Evolutionary conservation across 2,113 vertebrate genomes (phyloP).

Genomic region (Gila orcuttii): DNA sequence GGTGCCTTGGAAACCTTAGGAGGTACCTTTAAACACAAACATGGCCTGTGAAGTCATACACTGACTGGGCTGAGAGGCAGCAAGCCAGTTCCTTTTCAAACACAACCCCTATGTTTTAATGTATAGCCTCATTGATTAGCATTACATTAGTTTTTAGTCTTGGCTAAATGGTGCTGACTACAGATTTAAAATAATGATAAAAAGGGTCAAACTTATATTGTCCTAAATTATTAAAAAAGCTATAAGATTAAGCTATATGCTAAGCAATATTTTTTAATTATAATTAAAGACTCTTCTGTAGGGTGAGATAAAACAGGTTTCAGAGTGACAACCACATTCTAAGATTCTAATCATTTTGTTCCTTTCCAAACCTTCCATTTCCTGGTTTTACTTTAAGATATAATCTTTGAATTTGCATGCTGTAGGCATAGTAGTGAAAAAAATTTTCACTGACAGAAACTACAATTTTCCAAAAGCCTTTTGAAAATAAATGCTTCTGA

Average conservation of each 20-base stretch:
- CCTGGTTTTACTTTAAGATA: conserved; percentile 9
- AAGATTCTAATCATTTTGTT: background rate
- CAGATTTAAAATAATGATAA: background rate
- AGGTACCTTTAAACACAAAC: background rate
- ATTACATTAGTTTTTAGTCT: background rate
- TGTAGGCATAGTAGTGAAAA: background rate
- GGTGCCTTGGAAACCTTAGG: background rate
- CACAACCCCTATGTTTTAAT: background rate
- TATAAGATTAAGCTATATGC: background rate
- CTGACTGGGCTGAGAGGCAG: background rate
- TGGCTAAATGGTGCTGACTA: background rate
- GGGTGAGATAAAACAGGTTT: background rate
- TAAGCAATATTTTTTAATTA: background rate
- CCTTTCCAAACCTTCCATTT: background rate
- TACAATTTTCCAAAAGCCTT: background rate
- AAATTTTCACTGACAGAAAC: background rate
- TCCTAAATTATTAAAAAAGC: background rate
- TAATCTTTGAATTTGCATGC: conserved; percentile 5
- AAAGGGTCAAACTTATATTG: background rate
- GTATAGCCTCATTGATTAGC: background rate
- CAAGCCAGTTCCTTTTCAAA: background rate
- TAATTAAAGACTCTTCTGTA: background rate
- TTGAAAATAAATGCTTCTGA: background rate
- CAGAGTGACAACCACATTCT: background rate
- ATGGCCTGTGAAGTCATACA: background rate